Evolutionary conservation across 1,140 invertebrate species (phyloP).

Genomic region (Adoxophyes honmai): DNA sequence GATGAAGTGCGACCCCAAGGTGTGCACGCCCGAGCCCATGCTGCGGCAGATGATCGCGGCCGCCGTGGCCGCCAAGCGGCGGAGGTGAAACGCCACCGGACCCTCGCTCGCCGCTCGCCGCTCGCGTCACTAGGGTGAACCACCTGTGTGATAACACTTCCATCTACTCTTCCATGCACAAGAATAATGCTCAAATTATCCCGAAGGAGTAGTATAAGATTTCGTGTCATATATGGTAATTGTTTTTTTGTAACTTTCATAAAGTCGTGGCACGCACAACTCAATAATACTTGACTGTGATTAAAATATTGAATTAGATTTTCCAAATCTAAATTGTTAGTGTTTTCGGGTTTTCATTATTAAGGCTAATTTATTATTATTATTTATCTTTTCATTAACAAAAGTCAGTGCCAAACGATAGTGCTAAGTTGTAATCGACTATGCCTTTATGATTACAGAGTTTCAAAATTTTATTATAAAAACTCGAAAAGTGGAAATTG

Average conservation of each 20-base stretch:
- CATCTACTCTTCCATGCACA: conserved; percentile 70
- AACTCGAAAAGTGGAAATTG: conserved; percentile 34
- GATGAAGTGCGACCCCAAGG: conserved; percentile 94
- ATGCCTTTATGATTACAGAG: conserved; percentile 49
- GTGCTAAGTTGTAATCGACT: conserved; percentile 67
- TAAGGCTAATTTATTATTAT: conserved; percentile 54
- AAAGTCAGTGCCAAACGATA: conserved; percentile 74
- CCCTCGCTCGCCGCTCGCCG: conserved; percentile 28
- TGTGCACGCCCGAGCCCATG: conserved; percentile 92
- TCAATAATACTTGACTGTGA: conserved; percentile 66
- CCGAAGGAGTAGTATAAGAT: conserved; percentile 69
- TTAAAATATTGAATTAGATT: conserved; percentile 62
- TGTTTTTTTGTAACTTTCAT: conserved; percentile 52
- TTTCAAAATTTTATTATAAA: conserved; percentile 46
- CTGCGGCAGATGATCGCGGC: conserved; percentile 91
- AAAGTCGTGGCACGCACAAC: conserved; percentile 62
- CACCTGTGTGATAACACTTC: conserved; percentile 58
- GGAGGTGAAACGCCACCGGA: conserved; percentile 81
- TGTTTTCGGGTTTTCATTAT: conserved; percentile 42
- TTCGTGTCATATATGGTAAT: conserved; percentile 74
- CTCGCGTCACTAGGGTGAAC: conserved; percentile 50
- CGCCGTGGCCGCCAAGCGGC: conserved; percentile 83
- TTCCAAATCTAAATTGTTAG: conserved; percentile 48
- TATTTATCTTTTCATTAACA: conserved; percentile 53
- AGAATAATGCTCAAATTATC: conserved; percentile 73